Percentiles rank a stretch among this genome's conserved stretches.
These are phyloP conservation scores for Pyxicephalus adspersus DNA, from an alignment of 2,113 vertebrate genomes.

Conservation along the genomic window DNA sequence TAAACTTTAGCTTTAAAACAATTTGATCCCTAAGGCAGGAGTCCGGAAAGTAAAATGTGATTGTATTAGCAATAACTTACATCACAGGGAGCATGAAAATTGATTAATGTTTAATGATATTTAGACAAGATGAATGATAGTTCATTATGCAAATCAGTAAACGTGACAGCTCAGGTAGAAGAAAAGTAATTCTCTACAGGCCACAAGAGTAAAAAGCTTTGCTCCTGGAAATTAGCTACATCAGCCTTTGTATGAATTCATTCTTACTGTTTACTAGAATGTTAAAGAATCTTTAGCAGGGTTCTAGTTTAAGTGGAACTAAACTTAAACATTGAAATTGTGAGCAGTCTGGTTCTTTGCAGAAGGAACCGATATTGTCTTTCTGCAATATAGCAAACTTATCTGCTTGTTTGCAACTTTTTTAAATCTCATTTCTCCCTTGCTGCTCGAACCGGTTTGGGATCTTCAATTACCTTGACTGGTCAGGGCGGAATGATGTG, in stretches of 20 bases:
- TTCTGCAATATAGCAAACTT: too few species aligned
- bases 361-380: too few species aligned
- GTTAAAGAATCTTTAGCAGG: too few species aligned
- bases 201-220: not conserved
- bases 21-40: conserved; percentile 20
- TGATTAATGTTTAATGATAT: conserved; percentile 47
- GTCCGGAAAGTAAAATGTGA: conserved; percentile 23
- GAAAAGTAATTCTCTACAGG: conserved; percentile 30
- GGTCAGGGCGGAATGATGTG: too few species aligned
- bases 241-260: not conserved
- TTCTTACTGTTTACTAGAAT: not conserved
- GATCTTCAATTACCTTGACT: too few species aligned
- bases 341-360: too few species aligned
- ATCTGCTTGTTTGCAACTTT: too few species aligned
- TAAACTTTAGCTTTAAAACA: conserved; percentile 12
- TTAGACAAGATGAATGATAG: conserved; percentile 48
- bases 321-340: too few species aligned
- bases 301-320: too few species aligned
- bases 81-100: conserved; percentile 10
- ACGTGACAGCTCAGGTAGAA: conserved; percentile 19
- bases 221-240: not conserved
- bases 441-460: too few species aligned
- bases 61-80: conserved; percentile 47
- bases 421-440: too few species aligned
- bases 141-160: conserved; percentile 31